phyloP scores from a whole-genome alignment of 53 echinoderm and acorn worm genomes.

The Apostichopus leukothele region DNA sequence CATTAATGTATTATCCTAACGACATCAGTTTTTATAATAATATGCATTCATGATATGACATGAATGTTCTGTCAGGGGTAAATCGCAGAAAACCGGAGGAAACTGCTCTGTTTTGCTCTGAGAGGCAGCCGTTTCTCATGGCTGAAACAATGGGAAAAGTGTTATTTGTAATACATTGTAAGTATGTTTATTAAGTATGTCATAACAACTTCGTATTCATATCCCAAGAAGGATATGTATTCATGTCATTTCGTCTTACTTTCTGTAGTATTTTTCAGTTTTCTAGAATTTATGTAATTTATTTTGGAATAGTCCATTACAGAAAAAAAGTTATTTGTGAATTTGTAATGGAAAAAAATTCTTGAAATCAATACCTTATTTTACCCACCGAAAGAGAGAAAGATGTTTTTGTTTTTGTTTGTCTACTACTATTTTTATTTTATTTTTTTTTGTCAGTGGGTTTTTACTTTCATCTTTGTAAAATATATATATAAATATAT shows the following conservation, averaged over 20 bases:
- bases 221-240: slow-evolving; percentile 7
- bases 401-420: slow-evolving; percentile 10
- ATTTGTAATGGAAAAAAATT: slow-evolving; percentile 15
- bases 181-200: slow-evolving; percentile 36
- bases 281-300: slow-evolving; percentile 20
- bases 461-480: slow-evolving; percentile 43
- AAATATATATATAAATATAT: slow-evolving; percentile 48
- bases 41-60: not conserved
- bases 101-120: not conserved
- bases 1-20: not conserved
- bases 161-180: slow-evolving; percentile 4
- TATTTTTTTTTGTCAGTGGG: slow-evolving; percentile 15
- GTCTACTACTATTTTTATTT: not conserved
- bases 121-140: not conserved
- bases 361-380: slow-evolving; percentile 18
- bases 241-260: slow-evolving; percentile 22
- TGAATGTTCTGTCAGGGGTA: not conserved
- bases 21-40: not conserved
- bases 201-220: slow-evolving; percentile 7
- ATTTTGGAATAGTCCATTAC: slow-evolving; percentile 37
- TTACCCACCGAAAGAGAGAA: slow-evolving; percentile 27
- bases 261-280: slow-evolving; percentile 8
- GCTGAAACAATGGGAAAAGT: not conserved
- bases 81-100: not conserved
- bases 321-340: slow-evolving; percentile 2